Evolutionary conservation across 2,888 invertebrate species (phyloP).

Genomic region (Drosophila macrothrix): DNA sequence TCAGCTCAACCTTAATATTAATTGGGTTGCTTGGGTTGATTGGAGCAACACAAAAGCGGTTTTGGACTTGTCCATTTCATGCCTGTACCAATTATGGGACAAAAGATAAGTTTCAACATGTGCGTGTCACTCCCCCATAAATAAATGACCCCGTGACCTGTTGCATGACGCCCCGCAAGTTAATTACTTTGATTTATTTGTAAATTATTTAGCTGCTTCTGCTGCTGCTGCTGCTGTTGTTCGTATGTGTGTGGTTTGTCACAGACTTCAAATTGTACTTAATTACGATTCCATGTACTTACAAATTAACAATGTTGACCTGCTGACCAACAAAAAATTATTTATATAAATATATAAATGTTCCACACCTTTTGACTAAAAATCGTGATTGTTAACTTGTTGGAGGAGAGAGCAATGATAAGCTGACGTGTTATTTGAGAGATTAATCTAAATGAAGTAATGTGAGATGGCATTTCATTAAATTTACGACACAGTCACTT

Average conservation of each 20-base stretch:
- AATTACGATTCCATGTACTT: slow-evolving; percentile 66
- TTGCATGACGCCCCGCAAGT: slow-evolving; percentile 68
- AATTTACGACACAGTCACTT: background rate
- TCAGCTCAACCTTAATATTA: slow-evolving; percentile 40
- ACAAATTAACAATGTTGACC: slow-evolving; percentile 70
- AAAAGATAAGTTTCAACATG: slow-evolving; percentile 48
- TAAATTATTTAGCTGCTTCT: slow-evolving; percentile 54
- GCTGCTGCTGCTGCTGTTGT: slow-evolving; percentile 19
- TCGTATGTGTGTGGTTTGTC: slow-evolving; percentile 51
- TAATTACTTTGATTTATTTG: slow-evolving; percentile 78
- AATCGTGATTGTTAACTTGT: slow-evolving; percentile 17
- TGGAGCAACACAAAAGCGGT: slow-evolving; percentile 23
- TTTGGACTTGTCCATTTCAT: slow-evolving; percentile 30
- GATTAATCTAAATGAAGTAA: slow-evolving; percentile 31
- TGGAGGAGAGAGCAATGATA: background rate
- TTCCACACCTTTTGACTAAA: slow-evolving; percentile 2
- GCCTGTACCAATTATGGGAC: slow-evolving; percentile 50
- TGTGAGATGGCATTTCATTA: slow-evolving; percentile 33
- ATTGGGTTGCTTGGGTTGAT: slow-evolving; percentile 43
- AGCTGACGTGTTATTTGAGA: background rate
- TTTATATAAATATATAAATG: too few relatives aligned
- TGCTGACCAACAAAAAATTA: background rate
- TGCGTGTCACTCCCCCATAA: slow-evolving; percentile 43
- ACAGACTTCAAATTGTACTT: slow-evolving; percentile 72
- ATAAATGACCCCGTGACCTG: slow-evolving; percentile 67